Evolutionary conservation across 2,888 invertebrate species (phyloP).

Genomic region (Agonum fuliginosum): DNA sequence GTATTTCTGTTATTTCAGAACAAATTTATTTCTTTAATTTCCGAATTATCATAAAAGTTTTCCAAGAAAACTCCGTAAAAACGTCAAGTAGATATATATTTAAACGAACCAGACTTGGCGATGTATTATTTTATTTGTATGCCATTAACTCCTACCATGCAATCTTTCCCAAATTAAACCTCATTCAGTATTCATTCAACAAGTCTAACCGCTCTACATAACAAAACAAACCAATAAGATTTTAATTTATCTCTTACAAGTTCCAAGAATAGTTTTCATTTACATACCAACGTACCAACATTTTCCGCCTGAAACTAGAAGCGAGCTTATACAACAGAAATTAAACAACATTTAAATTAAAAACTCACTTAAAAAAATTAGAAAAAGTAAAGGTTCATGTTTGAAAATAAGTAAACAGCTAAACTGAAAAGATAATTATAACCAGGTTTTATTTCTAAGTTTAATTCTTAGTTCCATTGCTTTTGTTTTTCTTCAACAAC

Average conservation of each 20-base stretch:
- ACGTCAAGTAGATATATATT: neutral
- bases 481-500: too few species aligned
- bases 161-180: conserved; percentile 35
- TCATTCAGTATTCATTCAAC: conserved; percentile 39
- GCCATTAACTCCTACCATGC: conserved; percentile 10
- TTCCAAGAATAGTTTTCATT: conserved; percentile 24
- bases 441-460: too few species aligned
- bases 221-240: conserved; percentile 23
- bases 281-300: conserved; percentile 7
- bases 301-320: neutral
- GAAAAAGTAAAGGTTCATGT: too few species aligned
- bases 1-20: neutral
- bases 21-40: neutral
- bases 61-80: neutral
- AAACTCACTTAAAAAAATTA: too few species aligned
- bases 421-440: too few species aligned
- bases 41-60: neutral
- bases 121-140: conserved; percentile 18
- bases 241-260: conserved; percentile 18
- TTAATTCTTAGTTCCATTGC: too few species aligned
- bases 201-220: neutral
- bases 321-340: too few species aligned
- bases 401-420: too few species aligned
- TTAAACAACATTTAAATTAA: too few species aligned
- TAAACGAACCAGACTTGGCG: neutral